phyloP scores from a whole-genome alignment of 2,113 vertebrate genomes.

The Cryptotis parvus region DNA sequence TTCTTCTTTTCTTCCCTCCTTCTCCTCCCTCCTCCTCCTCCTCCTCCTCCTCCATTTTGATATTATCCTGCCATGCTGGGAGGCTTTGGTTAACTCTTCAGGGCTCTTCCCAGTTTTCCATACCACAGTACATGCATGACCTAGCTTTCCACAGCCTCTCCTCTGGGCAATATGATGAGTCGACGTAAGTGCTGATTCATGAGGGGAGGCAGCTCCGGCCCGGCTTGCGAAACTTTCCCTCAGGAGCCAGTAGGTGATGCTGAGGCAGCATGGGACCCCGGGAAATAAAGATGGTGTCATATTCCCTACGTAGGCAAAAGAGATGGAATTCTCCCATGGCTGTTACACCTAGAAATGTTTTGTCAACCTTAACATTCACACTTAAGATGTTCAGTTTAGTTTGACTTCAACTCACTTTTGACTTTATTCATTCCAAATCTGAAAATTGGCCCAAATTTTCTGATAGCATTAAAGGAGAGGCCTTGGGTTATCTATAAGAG shows the following conservation, averaged over 20 bases:
- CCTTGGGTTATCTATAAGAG: neutral
- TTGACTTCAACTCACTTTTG: constrained; percentile 24
- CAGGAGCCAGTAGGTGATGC: neutral
- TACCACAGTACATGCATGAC: rapidly evolving
- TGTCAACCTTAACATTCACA: neutral
- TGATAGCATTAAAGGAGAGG: neutral
- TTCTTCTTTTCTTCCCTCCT: too few species aligned
- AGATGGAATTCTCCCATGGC: neutral
- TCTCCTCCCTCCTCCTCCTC: too few species aligned
- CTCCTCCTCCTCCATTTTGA: too few species aligned
- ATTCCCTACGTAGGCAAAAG: neutral
- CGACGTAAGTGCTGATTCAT: rapidly evolving
- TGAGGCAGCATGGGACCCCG: neutral
- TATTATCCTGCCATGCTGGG: neutral
- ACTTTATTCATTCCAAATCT: neutral
- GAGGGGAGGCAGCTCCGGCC: neutral
- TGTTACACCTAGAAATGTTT: neutral
- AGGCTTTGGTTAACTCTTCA: neutral
- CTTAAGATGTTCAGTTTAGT: neutral
- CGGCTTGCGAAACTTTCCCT: neutral
- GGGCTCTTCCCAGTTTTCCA: neutral
- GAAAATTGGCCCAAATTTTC: neutral
- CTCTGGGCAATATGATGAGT: too few species aligned
- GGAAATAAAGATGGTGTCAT: rapidly evolving
- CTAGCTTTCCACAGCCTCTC: rapidly evolving